Base-by-base conservation (phyloP, 2,797 vertebrate genomes). In the Falco columbarius region DNA sequence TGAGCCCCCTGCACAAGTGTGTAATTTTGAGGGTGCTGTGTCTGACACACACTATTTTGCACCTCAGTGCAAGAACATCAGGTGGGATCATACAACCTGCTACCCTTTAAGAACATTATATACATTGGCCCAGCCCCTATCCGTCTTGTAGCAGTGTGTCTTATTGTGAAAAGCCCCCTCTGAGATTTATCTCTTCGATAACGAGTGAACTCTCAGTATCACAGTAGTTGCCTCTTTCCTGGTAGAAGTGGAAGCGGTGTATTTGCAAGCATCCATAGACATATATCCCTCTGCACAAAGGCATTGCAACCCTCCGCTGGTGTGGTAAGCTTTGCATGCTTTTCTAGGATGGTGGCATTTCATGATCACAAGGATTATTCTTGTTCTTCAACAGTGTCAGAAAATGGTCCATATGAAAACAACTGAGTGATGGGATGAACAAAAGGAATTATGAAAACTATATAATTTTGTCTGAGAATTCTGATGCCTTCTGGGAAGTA, bases 401-500 rank as follows among this genome's bases (percentile, higher is more conserved):
- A 87, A 86, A 73, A 49, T 8, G 30, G 14, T 34, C 77, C 71
- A 10, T 67, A 42, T 3, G 44, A 34, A 49, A 95, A 56, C 63
- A 88, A 10, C 73, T 9, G 9, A 52, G 70, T 3, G n/a, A 70
- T 38, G 81, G 81, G 38, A 17, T 3, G 52, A 84, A 87, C 95
- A 91, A 85, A 94, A 93, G 83, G 42, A 86, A 71, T 94, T 26
- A 87, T 46, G 86, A 94, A 63, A 94, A 93, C 77, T 46, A 22
- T 67, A 80, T 63, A 18, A 85, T 85, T 95, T 61, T 8, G 3
- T 85, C 74, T 56, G 84, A 92, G 92, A 93, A 54, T 55, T 92
- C 90, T 76, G 83, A 26, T 59, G 89, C 95, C 90, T 95, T 92
- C 90, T 96, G 95, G 95, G 77, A 93, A 96, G 86, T 56, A 61